Evolutionary conservation across 2,113 vertebrate species (phyloP).

Genomic region (Dromiciops gliroides): DNA sequence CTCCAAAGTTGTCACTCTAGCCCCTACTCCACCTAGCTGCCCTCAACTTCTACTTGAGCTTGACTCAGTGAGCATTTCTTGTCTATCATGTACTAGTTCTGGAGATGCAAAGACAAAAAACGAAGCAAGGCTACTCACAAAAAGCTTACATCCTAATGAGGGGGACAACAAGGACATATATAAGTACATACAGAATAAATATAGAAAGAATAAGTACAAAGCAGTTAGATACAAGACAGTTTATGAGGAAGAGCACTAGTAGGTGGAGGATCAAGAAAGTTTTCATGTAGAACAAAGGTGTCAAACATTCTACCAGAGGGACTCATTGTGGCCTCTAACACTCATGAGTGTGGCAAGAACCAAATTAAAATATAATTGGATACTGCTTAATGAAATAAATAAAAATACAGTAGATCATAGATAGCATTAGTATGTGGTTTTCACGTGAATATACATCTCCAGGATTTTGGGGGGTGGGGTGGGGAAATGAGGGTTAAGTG

Average conservation of each 20-base stretch:
- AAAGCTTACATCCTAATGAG: background rate
- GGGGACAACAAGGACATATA: background rate
- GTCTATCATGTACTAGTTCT: background rate
- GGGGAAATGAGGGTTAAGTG: too few species aligned
- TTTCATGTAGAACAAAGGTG: background rate
- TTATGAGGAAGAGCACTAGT: background rate
- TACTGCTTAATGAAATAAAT: background rate
- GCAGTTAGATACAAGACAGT: background rate
- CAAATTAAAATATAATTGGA: background rate
- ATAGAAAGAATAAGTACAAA: background rate
- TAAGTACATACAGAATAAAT: background rate
- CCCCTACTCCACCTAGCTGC: background rate
- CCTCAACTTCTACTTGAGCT: background rate
- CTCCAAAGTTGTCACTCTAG: background rate
- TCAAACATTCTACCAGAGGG: background rate
- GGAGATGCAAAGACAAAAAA: background rate
- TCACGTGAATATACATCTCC: background rate
- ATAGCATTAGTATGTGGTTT: background rate
- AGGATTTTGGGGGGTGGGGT: too few species aligned
- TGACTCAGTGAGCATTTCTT: background rate
- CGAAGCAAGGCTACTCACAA: background rate
- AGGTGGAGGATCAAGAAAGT: background rate
- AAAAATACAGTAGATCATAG: background rate
- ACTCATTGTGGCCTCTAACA: background rate
- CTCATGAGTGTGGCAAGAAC: background rate